Evolutionary conservation across 2,888 invertebrate genomes (phyloP).

Genomic region (Lamellibrachia columna): DNA sequence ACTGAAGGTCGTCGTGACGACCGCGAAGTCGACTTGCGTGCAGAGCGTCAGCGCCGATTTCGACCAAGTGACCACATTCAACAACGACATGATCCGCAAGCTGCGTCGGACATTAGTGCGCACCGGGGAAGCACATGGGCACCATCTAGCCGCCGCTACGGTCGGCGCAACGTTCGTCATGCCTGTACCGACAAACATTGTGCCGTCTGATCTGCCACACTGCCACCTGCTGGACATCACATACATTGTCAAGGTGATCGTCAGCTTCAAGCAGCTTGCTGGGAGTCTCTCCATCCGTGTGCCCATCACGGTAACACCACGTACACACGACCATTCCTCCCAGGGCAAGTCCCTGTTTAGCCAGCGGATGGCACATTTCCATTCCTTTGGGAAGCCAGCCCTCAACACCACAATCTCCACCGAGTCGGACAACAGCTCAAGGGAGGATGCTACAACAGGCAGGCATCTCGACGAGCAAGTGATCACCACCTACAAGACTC

Average conservation of each 20-base stretch:
- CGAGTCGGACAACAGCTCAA: not conserved
- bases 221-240: slow-evolving; percentile 47
- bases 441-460: not conserved
- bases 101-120: slow-evolving; percentile 18
- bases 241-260: slow-evolving; percentile 48
- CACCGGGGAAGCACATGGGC: not conserved
- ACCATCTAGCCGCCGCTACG: slow-evolving; percentile 8
- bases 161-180: slow-evolving; percentile 42
- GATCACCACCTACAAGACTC: slow-evolving; percentile 31
- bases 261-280: slow-evolving; percentile 50
- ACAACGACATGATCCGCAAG: slow-evolving; percentile 28
- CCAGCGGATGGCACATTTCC: not conserved
- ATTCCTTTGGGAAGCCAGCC: not conserved
- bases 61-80: slow-evolving; percentile 36
- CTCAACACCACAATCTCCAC: not conserved
- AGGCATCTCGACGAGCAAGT: slow-evolving; percentile 13
- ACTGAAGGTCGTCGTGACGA: slow-evolving; percentile 44
- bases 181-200: slow-evolving; percentile 49
- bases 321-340: not conserved
- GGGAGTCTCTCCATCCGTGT: slow-evolving; percentile 50
- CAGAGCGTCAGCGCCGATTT: slow-evolving; percentile 33
- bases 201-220: slow-evolving; percentile 52
- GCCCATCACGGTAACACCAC: slow-evolving; percentile 53
- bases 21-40: slow-evolving; percentile 21
- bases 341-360: not conserved